These are phyloP conservation scores for Agrypnia vestita DNA, from an alignment of 1,140 invertebrate genomes.

Conservation along the genomic window DNA sequence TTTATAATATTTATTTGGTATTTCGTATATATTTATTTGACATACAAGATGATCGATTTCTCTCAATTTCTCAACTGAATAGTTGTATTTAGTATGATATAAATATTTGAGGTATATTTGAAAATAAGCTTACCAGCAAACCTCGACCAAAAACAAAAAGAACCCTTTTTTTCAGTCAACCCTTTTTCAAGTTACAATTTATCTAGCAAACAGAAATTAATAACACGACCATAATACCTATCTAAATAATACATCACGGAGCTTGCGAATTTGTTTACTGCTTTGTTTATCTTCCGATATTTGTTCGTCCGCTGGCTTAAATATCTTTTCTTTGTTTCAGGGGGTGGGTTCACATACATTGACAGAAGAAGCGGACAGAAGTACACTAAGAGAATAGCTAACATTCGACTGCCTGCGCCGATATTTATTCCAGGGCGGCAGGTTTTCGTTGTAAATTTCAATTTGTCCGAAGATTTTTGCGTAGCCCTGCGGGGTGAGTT, in stretches of 20 bases:
- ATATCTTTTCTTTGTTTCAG: slow-evolving; percentile 34
- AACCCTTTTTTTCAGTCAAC: no score
- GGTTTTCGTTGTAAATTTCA: slow-evolving; percentile 27
- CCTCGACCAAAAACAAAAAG: no score
- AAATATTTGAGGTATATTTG: no score
- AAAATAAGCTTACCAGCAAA: no score
- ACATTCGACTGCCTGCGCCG: background rate
- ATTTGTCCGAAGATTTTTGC: background rate
- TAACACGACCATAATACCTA: no score
- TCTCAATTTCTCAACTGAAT: no score
- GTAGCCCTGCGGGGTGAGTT: background rate
- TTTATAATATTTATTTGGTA: no score
- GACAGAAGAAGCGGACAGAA: background rate
- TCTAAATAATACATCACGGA: background rate
- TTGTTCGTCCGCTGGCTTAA: background rate
- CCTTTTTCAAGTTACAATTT: no score
- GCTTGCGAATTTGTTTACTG: slow-evolving; percentile 11
- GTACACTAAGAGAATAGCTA: background rate
- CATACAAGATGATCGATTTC: no score
- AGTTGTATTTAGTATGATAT: no score
- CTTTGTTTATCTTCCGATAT: slow-evolving; percentile 32
- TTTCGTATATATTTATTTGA: no score
- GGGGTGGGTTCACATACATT: background rate
- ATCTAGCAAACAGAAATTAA: no score
- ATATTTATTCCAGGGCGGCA: slow-evolving; percentile 33